phyloP scores from a whole-genome alignment of 1,140 invertebrate species.

The Liolophura sinensis region DNA sequence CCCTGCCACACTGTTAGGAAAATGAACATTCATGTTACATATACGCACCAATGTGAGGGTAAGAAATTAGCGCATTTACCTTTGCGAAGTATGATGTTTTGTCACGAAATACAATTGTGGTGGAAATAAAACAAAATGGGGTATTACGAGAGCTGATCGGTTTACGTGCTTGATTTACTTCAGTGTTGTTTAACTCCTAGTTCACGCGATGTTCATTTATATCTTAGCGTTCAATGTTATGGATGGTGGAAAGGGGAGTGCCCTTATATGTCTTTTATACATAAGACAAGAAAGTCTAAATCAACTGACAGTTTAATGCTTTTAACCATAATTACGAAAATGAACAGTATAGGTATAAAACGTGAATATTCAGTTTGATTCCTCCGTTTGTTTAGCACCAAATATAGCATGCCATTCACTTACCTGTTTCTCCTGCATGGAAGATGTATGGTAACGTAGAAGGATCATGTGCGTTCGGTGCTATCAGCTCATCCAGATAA shows the following conservation, averaged over 20 bases:
- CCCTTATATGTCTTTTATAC: background rate
- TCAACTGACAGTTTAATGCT: background rate
- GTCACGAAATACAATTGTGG: background rate
- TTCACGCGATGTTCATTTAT: too few species aligned
- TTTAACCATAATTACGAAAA: background rate
- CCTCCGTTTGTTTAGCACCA: background rate
- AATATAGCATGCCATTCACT: background rate
- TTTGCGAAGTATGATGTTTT: background rate
- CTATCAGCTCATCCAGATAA: constrained; percentile 10
- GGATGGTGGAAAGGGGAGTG: too few species aligned
- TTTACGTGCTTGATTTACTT: background rate
- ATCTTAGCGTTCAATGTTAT: too few species aligned
- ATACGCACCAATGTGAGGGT: background rate
- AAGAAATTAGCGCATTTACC: background rate
- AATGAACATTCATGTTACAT: background rate
- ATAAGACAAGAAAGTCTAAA: background rate
- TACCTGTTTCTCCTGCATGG: constrained; percentile 17
- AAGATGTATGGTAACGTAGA: constrained; percentile 13
- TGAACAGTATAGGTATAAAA: background rate
- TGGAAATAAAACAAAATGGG: background rate
- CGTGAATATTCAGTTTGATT: background rate
- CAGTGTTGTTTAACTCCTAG: background rate
- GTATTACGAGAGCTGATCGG: background rate
- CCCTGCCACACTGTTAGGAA: constrained; percentile 62
- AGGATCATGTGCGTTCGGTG: background rate